Conservation (phyloP, 2,888 invertebrate genomes). For the Agrilus cyanescens region DNA sequence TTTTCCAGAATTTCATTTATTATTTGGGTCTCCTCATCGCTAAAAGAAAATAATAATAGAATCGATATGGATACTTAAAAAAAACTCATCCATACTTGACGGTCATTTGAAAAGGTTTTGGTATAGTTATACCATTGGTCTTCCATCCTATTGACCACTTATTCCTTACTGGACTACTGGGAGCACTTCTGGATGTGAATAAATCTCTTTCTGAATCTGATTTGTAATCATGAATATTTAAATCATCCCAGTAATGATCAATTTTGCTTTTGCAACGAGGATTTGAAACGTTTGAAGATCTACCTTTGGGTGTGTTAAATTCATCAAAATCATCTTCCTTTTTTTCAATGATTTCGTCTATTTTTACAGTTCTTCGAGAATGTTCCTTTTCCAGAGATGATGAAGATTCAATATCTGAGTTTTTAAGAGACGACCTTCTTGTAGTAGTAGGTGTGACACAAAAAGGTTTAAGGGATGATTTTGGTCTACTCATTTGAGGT, state of each 20-base stretch:
- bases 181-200: conserved; percentile 41
- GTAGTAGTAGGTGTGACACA: conserved; percentile 23
- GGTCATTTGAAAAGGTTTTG: conserved; percentile 60
- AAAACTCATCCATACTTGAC: conserved; percentile 40
- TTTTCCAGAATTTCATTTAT: conserved; percentile 38
- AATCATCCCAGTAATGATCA: conserved; percentile 25
- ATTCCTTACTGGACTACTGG: conserved; percentile 42
- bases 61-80: background rate
- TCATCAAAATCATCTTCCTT: no score
- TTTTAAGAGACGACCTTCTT: conserved; percentile 17
- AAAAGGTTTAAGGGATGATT: conserved; percentile 23
- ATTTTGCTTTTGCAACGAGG: conserved; percentile 22
- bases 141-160: conserved; percentile 29
- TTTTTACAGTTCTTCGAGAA: conserved; percentile 31
- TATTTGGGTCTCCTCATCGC: conserved; percentile 53
- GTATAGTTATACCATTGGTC: conserved; percentile 41
- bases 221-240: conserved; percentile 30
- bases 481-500: conserved; percentile 11
- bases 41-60: conserved; percentile 25
- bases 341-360: conserved; percentile 27
- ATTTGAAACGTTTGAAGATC: conserved; percentile 19
- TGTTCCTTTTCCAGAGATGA: conserved; percentile 27
- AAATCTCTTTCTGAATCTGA: conserved; percentile 18
- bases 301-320: no score
- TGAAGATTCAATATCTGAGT: conserved; percentile 22